Evolutionary conservation across 2,113 vertebrate genomes (phyloP), one percentile per base, ranked within the genome.

Genomic region (Sarotherodon lohbergeri): DNA sequence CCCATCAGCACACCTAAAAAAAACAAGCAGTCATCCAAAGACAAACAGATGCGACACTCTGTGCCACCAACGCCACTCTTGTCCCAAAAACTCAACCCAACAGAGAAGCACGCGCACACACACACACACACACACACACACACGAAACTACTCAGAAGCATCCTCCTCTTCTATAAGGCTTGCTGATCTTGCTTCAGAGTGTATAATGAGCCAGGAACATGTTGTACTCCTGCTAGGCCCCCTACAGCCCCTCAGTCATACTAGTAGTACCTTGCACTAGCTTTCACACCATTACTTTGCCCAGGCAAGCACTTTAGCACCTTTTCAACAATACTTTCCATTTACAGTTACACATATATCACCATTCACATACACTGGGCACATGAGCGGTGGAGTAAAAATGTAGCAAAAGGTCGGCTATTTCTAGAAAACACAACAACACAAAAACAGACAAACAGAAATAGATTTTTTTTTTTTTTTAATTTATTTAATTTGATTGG

Each of bases 1-100:
- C 90, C 88, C 95, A 92, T 94, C 93, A 93, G 94, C 94, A 88
- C 91, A 91, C 91, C 92, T 95, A 94, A 94, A 78, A 96, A 95
- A 91, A 96, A 96, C 95, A 96, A n/a, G 56, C 90, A 78, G 89
- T 89, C 88, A 90, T 90, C 93, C 93, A 92, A 95, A 96, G 89
- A 93, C 93, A 96, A 95, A 94, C 92, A 95, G 81, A 93, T 92
- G 91, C 80, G 63, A 93, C 89, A 43, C 84, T 88, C 88, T 89
- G 90, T 9, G 46, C 78, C 91, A 88, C 79, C 83, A 86, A 84
- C 63, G 89, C 90, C 54, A 41, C 55, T 78, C 91, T 82, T 8
- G 43, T 52, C 50, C 79, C 81, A 50, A 73, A 79, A 86, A 89
- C 55, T 85, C 80, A 87, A 87, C 79, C 50, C 66, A 50, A 54